phyloP scores from a whole-genome alignment of 2,888 invertebrate species.

The Incurvaria masculella region DNA sequence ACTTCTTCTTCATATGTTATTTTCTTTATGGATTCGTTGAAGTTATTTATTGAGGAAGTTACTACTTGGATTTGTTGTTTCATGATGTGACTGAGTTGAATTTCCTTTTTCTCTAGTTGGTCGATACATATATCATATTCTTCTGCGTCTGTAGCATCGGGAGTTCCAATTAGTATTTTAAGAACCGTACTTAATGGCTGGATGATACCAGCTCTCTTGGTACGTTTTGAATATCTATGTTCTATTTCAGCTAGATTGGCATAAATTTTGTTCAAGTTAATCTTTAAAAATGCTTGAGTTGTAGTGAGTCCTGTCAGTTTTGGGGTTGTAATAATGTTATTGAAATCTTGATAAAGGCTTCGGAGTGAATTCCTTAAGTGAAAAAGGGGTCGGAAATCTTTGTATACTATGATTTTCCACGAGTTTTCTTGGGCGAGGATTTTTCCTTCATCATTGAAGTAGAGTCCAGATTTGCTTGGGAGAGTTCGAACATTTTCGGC shows the following conservation, averaged over 20 bases:
- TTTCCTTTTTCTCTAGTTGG: conserved; percentile 18
- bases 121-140: conserved; percentile 20
- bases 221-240: too few relatives aligned
- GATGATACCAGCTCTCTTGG: too few relatives aligned
- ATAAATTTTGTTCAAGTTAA: too few relatives aligned
- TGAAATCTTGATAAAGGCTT: background rate
- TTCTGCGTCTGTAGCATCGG: conserved; percentile 20
- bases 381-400: background rate
- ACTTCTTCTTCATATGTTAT: conserved; percentile 18
- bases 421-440: background rate
- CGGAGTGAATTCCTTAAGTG: background rate
- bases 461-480: background rate
- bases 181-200: conserved; percentile 17
- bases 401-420: background rate
- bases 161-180: conserved; percentile 22
- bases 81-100: conserved; percentile 9
- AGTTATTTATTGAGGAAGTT: conserved; percentile 18
- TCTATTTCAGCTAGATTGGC: too few relatives aligned
- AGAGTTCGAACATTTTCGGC: background rate
- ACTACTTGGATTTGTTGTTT: conserved; percentile 20
- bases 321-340: background rate
- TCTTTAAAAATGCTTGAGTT: too few relatives aligned
- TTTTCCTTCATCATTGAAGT: background rate
- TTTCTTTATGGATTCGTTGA: conserved; percentile 19
- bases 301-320: too few relatives aligned